Evolutionary conservation across 2,113 vertebrate species (phyloP).

Genomic region (Hiodon alosoides): DNA sequence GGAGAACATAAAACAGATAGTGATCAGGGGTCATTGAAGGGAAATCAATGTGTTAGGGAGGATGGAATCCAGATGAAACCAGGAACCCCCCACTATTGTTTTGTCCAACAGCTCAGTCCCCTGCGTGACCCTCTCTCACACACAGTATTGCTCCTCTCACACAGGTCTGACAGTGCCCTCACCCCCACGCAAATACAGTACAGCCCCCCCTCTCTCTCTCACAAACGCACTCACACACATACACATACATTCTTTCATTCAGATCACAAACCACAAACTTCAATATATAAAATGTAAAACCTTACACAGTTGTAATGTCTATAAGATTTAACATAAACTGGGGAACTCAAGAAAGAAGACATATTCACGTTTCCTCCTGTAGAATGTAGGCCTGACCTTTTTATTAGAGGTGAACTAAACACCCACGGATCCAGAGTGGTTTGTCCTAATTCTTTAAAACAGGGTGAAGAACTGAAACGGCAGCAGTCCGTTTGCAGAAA

Average conservation of each 20-base stretch:
- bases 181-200: not conserved
- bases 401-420: too few species aligned
- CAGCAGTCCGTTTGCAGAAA: too few species aligned
- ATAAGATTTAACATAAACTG: too few species aligned
- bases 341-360: too few species aligned
- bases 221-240: not conserved
- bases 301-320: not conserved
- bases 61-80: slow-evolving; percentile 17
- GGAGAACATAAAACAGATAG: slow-evolving; percentile 9
- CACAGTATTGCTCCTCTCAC: not conserved
- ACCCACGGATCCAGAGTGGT: too few species aligned
- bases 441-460: too few species aligned
- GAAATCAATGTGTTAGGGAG: not conserved
- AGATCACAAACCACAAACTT: not conserved
- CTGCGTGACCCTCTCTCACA: not conserved
- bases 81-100: not conserved
- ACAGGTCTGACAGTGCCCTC: not conserved
- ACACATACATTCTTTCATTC: not conserved
- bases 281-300: not conserved
- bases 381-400: too few species aligned
- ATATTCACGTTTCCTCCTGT: too few species aligned
- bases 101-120: not conserved
- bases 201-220: not conserved
- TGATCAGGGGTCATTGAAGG: slow-evolving; percentile 7
- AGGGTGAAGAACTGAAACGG: too few species aligned